These are phyloP conservation scores for Nomada fabriciana DNA, from an alignment of 2,888 invertebrate species.

Conservation along the genomic window DNA sequence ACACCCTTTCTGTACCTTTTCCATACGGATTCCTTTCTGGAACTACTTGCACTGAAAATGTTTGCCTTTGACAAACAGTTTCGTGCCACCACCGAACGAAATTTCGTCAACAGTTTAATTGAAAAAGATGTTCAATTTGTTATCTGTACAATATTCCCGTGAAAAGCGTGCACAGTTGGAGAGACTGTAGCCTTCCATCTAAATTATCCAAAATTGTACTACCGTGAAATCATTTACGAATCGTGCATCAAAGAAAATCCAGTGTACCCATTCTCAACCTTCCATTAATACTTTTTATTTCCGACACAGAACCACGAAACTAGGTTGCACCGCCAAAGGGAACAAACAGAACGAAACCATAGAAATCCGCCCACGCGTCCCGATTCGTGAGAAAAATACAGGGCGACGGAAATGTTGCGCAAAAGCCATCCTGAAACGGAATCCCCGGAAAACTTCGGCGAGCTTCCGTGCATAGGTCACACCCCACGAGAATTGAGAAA, in stretches of 20 bases:
- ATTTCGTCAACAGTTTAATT: too few relatives aligned
- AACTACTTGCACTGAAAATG: neutral
- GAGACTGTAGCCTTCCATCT: too few relatives aligned
- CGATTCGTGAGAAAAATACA: neutral
- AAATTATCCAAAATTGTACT: too few relatives aligned
- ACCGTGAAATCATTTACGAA: too few relatives aligned
- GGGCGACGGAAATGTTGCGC: neutral
- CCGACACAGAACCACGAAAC: neutral
- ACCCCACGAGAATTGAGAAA: neutral
- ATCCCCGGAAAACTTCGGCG: neutral
- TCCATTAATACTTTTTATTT: neutral
- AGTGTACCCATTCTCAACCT: neutral
- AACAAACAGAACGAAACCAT: neutral
- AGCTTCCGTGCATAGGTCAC: neutral
- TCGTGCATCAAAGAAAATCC: too few relatives aligned
- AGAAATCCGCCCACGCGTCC: neutral
- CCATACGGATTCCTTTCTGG: neutral
- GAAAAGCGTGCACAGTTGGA: too few relatives aligned
- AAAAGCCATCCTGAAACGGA: neutral
- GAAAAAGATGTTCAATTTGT: too few relatives aligned
- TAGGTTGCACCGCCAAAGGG: neutral
- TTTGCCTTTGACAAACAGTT: neutral
- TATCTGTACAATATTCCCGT: too few relatives aligned
- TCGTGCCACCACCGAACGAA: too few relatives aligned
- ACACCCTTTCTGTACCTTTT: constrained; percentile 21